phyloP scores from a whole-genome alignment of 2,113 vertebrate genomes.

The Ammodytes marinus region DNA sequence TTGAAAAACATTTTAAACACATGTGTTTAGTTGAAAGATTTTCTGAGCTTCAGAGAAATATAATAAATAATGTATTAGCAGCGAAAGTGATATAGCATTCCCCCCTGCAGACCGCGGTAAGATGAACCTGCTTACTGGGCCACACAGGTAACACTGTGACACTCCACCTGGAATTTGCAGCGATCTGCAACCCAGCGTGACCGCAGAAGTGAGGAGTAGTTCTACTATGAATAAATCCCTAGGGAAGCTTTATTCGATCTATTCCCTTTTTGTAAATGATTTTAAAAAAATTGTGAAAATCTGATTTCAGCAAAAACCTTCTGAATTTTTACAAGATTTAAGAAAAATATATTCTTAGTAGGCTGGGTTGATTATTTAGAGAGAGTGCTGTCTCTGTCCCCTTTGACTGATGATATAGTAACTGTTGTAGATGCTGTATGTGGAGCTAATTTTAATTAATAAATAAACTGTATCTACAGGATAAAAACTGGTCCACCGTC shows the following conservation, averaged over 20 bases:
- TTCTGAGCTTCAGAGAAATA: slow-evolving; percentile 37
- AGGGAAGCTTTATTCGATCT: background rate
- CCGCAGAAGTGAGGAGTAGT: background rate
- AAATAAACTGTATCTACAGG: background rate
- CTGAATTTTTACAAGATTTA: background rate
- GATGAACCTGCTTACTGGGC: slow-evolving; percentile 58
- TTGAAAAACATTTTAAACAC: slow-evolving; percentile 35
- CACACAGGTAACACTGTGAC: slow-evolving; percentile 17
- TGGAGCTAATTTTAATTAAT: background rate
- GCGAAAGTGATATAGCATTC: slow-evolving; percentile 74
- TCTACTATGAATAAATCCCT: background rate
- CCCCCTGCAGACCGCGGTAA: slow-evolving; percentile 54
- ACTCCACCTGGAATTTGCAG: slow-evolving; percentile 34
- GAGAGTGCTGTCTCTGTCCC: background rate
- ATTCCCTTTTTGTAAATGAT: background rate
- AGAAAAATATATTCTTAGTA: background rate
- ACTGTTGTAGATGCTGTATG: background rate
- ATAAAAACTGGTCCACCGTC: background rate
- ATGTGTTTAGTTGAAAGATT: slow-evolving; percentile 31
- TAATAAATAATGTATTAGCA: slow-evolving; percentile 77
- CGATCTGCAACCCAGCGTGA: slow-evolving; percentile 19
- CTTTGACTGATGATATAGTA: background rate
- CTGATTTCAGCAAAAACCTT: background rate
- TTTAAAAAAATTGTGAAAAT: background rate
- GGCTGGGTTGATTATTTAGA: too few relatives aligned